These are phyloP conservation scores for Trachymyrmex cornetzi DNA, from an alignment of 1,140 invertebrate species.

Conservation along the genomic window DNA sequence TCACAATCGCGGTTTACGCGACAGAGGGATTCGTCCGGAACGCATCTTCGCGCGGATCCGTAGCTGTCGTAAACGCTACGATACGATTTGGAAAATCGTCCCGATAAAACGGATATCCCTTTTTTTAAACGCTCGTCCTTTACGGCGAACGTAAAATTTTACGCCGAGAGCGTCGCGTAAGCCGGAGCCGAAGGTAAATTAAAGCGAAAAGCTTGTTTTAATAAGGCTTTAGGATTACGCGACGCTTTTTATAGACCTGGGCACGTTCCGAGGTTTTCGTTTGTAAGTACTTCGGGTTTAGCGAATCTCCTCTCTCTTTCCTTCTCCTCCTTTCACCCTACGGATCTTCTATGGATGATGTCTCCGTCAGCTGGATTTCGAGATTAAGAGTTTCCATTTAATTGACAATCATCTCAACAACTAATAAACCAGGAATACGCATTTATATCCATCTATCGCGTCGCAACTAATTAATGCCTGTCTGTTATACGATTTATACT, in stretches of 20 bases:
- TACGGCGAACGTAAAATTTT: constrained; percentile 50
- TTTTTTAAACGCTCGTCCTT: constrained; percentile 19
- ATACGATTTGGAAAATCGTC: constrained; percentile 31
- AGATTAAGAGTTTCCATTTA: constrained; percentile 19
- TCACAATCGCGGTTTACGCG: constrained; percentile 1
- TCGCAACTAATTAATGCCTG: constrained; percentile 42
- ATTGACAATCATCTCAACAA: constrained; percentile 6
- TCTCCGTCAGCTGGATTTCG: neutral
- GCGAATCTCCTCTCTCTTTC: neutral
- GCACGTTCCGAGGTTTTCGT: neutral
- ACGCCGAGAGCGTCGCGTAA: constrained; percentile 22
- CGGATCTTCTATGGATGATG: neutral
- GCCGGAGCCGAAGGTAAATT: constrained; percentile 11
- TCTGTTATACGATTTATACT: constrained; percentile 41
- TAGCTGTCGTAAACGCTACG: constrained; percentile 18
- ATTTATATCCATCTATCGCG: constrained; percentile 7
- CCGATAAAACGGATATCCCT: neutral
- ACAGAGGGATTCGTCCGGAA: neutral
- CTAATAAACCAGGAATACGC: neutral
- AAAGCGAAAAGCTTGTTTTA: constrained; percentile 38
- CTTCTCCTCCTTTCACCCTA: no score
- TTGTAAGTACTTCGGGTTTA: neutral
- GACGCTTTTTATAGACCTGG: constrained; percentile 29
- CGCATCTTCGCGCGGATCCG: neutral
- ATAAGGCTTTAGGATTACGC: constrained; percentile 18